phyloP scores from a whole-genome alignment of 2,113 vertebrate species.

The Hepsetus odoe region DNA sequence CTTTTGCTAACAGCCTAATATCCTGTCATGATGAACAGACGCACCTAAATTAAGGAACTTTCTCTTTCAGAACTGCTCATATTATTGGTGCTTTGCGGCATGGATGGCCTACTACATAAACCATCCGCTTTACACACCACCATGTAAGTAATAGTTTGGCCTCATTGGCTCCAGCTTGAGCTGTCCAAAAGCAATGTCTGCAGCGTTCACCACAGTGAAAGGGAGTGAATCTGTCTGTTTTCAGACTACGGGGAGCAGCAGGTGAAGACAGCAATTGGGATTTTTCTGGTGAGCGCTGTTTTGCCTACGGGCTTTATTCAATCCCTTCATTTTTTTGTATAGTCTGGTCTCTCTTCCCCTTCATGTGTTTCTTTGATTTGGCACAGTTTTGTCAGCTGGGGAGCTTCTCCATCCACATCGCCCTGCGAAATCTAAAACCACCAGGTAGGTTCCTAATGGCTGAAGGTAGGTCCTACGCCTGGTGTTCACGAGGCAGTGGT shows the following conservation, averaged over 20 bases:
- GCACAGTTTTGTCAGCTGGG: constrained; percentile 88
- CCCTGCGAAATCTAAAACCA: constrained; percentile 84
- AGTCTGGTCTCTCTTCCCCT: neutral
- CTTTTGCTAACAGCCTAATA: no score
- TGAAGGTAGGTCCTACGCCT: no score
- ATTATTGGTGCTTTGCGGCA: constrained; percentile 90
- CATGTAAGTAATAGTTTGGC: constrained; percentile 77
- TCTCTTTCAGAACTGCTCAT: constrained; percentile 86
- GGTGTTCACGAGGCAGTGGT: no score
- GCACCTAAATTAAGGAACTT: neutral
- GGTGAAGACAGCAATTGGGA: constrained; percentile 81
- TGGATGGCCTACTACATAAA: constrained; percentile 98
- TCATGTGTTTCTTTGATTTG: constrained; percentile 18
- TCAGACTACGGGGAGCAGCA: constrained; percentile 85
- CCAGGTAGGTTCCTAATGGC: constrained; percentile 78
- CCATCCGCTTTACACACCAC: constrained; percentile 90
- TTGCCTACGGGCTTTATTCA: neutral
- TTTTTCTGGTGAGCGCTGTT: constrained; percentile 81
- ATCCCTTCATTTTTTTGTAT: neutral
- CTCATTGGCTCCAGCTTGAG: neutral
- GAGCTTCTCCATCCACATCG: constrained; percentile 90
- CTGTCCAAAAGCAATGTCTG: neutral
- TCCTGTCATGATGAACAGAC: neutral
- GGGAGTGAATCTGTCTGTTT: constrained; percentile 5
- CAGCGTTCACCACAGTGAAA: neutral